Conservation (phyloP, 1,140 invertebrate genomes). For the Drosophila novamexicana region DNA sequence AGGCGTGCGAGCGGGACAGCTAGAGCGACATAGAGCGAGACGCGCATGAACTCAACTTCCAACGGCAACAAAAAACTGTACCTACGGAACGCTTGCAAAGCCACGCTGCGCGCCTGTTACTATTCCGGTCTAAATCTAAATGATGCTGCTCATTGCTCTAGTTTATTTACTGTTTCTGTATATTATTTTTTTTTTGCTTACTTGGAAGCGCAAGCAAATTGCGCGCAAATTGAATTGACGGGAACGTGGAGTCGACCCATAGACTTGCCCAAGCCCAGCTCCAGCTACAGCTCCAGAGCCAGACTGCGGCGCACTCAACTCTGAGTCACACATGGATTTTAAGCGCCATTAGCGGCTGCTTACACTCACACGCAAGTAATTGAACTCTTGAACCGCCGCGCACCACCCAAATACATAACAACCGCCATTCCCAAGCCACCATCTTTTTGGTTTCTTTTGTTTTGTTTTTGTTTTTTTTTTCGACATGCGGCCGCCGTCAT, state of each 20-base stretch:
- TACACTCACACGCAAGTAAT: slow-evolving; percentile 6
- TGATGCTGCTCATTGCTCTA: slow-evolving; percentile 83
- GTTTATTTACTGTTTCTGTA: slow-evolving; percentile 58
- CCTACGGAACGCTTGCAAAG: slow-evolving; percentile 5
- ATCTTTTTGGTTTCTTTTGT: slow-evolving; percentile 7
- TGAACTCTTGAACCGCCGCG: slow-evolving; percentile 45
- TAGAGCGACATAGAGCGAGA: background rate
- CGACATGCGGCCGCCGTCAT: slow-evolving; percentile 55
- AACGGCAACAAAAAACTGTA: slow-evolving; percentile 35
- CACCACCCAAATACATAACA: slow-evolving; percentile 20
- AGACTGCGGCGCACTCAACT: slow-evolving; percentile 37
- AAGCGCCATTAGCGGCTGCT: slow-evolving; percentile 40
- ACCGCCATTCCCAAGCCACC: slow-evolving; percentile 25
- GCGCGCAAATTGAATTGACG: slow-evolving; percentile 33
- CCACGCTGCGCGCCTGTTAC: slow-evolving; percentile 68
- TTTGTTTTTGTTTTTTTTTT: slow-evolving; percentile 39
- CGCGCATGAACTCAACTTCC: slow-evolving; percentile 38
- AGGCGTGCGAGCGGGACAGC: slow-evolving; percentile 35
- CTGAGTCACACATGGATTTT: slow-evolving; percentile 53
- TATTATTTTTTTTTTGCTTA: slow-evolving; percentile 18
- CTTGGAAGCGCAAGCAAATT: slow-evolving; percentile 51
- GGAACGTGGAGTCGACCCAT: slow-evolving; percentile 25
- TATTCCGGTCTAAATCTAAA: slow-evolving; percentile 84
- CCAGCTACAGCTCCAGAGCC: slow-evolving; percentile 4
- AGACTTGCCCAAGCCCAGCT: slow-evolving; percentile 8